Evolutionary conservation across 2,888 invertebrate genomes (phyloP).

Genomic region (Chrysolina americana): DNA sequence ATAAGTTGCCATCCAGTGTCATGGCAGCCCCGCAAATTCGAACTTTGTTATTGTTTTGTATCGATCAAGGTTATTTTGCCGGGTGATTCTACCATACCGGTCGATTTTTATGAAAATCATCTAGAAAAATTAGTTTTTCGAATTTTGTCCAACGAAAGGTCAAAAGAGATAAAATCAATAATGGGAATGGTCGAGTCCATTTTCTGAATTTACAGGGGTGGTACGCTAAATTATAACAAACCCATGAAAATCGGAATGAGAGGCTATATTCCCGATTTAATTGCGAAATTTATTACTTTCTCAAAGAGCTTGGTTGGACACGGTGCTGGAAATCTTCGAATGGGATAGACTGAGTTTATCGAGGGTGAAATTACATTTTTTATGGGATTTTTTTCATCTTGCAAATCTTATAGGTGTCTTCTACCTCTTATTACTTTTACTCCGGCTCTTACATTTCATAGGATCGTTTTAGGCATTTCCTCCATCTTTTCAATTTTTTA

Average conservation of each 20-base stretch:
- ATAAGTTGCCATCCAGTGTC: conserved; percentile 58
- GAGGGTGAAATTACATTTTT: neutral
- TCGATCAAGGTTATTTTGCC: conserved; percentile 29
- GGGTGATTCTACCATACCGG: neutral
- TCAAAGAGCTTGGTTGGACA: no score
- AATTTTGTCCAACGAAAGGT: conserved; percentile 23
- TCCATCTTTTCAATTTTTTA: no score
- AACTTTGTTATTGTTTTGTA: conserved; percentile 41
- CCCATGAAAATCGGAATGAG: conserved; percentile 30
- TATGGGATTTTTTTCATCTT: no score
- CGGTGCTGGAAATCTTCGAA: no score
- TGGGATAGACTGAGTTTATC: no score
- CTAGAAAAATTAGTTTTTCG: neutral
- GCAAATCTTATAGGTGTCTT: no score
- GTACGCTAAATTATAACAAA: conserved; percentile 48
- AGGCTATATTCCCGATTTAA: conserved; percentile 3
- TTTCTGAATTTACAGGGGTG: conserved; percentile 49
- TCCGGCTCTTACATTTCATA: no score
- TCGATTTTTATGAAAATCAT: neutral
- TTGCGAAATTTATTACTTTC: neutral
- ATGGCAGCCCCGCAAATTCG: conserved; percentile 63
- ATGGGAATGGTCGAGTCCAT: conserved; percentile 55
- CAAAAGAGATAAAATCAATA: conserved; percentile 38
- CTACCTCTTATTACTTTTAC: no score
- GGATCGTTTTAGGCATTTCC: no score